Evolutionary conservation across 2,797 vertebrate species (phyloP), one percentile per base, ranked within the genome.

Genomic region (Alectoris magna): DNA sequence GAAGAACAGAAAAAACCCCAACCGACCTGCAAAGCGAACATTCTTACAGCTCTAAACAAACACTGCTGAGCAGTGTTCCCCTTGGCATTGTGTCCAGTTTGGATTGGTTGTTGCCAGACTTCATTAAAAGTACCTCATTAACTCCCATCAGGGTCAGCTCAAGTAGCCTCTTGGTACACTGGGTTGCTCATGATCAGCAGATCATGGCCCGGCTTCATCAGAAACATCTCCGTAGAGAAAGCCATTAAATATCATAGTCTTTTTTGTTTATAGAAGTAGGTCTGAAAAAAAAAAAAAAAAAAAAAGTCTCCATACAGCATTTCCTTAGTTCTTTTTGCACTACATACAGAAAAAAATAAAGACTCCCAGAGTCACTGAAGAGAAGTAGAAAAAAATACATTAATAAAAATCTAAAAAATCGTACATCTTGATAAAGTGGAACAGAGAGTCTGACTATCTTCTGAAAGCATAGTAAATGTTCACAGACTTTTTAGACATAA

Each of bases 401-500:
- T 67, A 66, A 24, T 14, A 84, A 59, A 81, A 81, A 84, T 29
- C 22, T 14, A n/a, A 63, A 34, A 73, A 70, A 10, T 73, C 26
- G 24, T 3, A 39, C 1, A 23, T 62, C 11, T 53, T 59, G 15
- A 24, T 11, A 24, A n/a, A 79, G n/a, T 70, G 2, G 13, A 73
- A 59, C 1, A 73, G n/a, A 41, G 6, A 85, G 9, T 3, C 11
- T 68, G 4, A 3, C 6, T 68, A 11, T 60, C 18, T n/a, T 48
- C 48, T 48, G 9, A 7, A 31, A n/a, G 5, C 11, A n/a, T 10
- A 46, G 1, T 55, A 66, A 18, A 4, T 51, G 12, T 36, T 36
- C 1, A 62, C 1, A 69, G 2, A 38, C 2, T 55, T 80, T 2
- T 83, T 3, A 48, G 11, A 7, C 1, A 64, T 14, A 74, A 3